Evolutionary conservation across 2,888 invertebrate species (phyloP), one percentile per base, ranked within the genome.

Genomic region (Drosophila siamana): DNA sequence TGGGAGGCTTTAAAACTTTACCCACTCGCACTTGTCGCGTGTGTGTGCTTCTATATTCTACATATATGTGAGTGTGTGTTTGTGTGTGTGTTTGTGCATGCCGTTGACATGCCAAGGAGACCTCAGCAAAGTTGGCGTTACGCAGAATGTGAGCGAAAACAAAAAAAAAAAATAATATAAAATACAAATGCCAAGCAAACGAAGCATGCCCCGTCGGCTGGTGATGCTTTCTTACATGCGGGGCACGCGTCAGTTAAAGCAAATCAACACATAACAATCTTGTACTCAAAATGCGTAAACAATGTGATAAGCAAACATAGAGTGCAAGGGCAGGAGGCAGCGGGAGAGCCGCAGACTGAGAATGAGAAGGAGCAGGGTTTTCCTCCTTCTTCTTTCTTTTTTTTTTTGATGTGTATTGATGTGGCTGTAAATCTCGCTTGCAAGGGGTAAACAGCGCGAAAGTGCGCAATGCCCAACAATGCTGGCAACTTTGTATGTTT

Each of bases 261-360:
- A 85, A 85, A 85, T 85, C 85, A 85, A 86, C 85, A 86, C 89
- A 86, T 88, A 85, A 84, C 87, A 89, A 89, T 86, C 87, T 84
- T 83, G 89, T 86, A 86, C 86, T 85, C 89, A 88, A 89, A 88
- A 88, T 85, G 87, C 89, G 86, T 89, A 86, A 88, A 89, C 86
- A 88, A 75, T 85, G 80, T 82, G 86, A 86, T 86, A 87, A 86
- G 89, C 81, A 74, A 33, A n/a, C 33, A 19, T 19, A 19, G 2
- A 19, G 2, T 19, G 19, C 1, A 19, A 19, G 19, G 19, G 19
- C 2, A 19, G 3, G 19, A 1, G 62, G 65, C 48, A 64, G 52
- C n/a, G 40, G n/a, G n/a, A n/a, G n/a, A n/a, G n/a, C n/a, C n/a
- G n/a, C n/a, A 24, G 26, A 43, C 13, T n/a, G 38, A 26, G 7